Evolutionary conservation across 2,888 invertebrate species (phyloP).

Genomic region (Saturnia japonica): DNA sequence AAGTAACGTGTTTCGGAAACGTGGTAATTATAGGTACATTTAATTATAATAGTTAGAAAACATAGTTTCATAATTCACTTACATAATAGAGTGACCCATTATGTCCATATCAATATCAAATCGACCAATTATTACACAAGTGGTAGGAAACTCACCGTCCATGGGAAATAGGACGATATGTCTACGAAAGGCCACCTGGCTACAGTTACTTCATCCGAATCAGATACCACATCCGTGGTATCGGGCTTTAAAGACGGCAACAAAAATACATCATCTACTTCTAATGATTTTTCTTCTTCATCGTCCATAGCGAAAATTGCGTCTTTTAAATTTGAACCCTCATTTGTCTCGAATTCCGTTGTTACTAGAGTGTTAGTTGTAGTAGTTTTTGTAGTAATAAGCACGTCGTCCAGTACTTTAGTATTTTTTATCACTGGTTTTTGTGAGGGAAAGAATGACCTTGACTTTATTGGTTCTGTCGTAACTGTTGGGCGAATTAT

Average conservation of each 20-base stretch:
- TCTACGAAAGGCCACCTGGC: slow-evolving; percentile 85
- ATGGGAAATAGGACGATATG: slow-evolving; percentile 85
- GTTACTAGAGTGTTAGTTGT: slow-evolving; percentile 48
- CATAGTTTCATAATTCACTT: neutral
- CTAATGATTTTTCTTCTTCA: slow-evolving; percentile 73
- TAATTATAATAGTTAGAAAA: neutral
- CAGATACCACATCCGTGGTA: slow-evolving; percentile 48
- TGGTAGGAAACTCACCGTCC: slow-evolving; percentile 80
- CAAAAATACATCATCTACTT: slow-evolving; percentile 75
- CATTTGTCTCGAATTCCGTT: slow-evolving; percentile 51
- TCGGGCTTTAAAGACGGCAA: slow-evolving; percentile 70
- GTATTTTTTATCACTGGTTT: slow-evolving; percentile 53
- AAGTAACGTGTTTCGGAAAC: neutral
- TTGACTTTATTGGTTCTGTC: slow-evolving; percentile 61
- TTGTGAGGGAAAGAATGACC: slow-evolving; percentile 52
- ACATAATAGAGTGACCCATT: neutral
- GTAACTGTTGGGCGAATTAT: slow-evolving; percentile 67
- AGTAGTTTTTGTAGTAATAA: slow-evolving; percentile 64
- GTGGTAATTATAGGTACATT: neutral
- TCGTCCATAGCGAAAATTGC: slow-evolving; percentile 71
- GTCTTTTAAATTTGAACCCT: slow-evolving; percentile 68
- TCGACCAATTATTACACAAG: slow-evolving; percentile 42
- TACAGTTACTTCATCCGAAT: slow-evolving; percentile 71
- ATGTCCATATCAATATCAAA: neutral
- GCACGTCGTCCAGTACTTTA: slow-evolving; percentile 63